Evolutionary conservation across 2,797 vertebrate genomes (phyloP), one percentile per base, ranked within the genome.

Genomic region (Tenualosa ilisha): DNA sequence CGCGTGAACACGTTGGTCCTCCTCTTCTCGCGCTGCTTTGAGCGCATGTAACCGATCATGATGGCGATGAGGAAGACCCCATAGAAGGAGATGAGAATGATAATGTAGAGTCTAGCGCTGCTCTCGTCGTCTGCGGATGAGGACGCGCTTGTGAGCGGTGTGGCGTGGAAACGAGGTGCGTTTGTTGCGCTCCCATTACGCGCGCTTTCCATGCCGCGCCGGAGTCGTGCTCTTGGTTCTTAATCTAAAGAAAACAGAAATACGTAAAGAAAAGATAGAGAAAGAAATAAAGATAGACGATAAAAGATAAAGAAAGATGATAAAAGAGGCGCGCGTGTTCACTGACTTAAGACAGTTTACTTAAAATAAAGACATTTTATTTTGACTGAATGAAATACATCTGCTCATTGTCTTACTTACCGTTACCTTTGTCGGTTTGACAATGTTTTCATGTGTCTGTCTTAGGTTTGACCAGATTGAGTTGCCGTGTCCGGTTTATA

Each of bases 51-150:
- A 84, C 97, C 96, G 61, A 99, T 89, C 96, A 97, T 97, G 86
- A 99, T 97, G 8, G 96, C 98, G 6, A 95, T 93, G 87, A 99
- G 95, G 93, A 99, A 99, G 88, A 98, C 86, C 56, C 96, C 97
- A 0, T 99, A 99, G 95, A 99, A 99, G 83, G 96, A 97, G 95
- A 99, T 96, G 84, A 99, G 97, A 0, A 98, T 97, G 72, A 99
- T 85, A 37, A 99, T 93, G 90, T 99, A 99, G 84, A 97, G 93
- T 85, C 97, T 97, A n/a, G 97, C 97, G 0, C 97, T 97, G 56
- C 95, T 95, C 6, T 92, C 91, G 49, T 90, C 93, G 8, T 90
- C 90, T 0, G 89, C 88, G 22, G 89, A 61, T 3, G 72, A 89
- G 81, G 87, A 40, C 17, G 72, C 81, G 82, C 56, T 81, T 43